A percentile compares a stretch with the other conserved stretches of the same genome.
phyloP scores from a whole-genome alignment of 2,797 vertebrate species.

The Labeo calbasu region DNA sequence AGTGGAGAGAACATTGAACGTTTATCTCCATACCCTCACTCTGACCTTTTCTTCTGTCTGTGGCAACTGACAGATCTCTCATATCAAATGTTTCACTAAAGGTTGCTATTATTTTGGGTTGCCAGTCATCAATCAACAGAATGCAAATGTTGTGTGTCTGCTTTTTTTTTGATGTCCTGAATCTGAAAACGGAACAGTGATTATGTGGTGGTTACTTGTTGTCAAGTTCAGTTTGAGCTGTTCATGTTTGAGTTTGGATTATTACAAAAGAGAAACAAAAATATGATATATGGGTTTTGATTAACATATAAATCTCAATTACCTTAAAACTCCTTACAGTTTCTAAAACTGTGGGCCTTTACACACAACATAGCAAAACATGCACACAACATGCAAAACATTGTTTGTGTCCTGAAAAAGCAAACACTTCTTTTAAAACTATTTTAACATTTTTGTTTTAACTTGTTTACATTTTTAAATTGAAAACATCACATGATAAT shows the following conservation, averaged over 20 bases:
- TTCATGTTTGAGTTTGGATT: no score
- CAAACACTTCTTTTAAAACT: no score
- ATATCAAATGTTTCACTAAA: constrained; percentile 28
- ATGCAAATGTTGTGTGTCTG: constrained; percentile 11
- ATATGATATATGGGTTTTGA: no score
- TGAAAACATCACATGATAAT: no score
- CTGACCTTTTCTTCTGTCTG: constrained; percentile 24
- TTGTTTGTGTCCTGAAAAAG: no score
- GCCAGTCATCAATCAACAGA: background rate
- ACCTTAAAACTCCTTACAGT: no score
- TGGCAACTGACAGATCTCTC: constrained; percentile 21
- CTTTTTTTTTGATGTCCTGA: background rate
- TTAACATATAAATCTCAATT: background rate
- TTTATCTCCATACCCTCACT: constrained; percentile 8
- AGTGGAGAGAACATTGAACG: background rate
- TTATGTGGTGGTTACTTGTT: background rate
- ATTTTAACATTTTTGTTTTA: no score
- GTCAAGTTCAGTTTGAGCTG: background rate
- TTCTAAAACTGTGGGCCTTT: no score
- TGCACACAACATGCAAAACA: no score
- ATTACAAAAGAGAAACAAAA: background rate
- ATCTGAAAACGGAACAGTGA: background rate
- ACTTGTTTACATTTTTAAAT: no score
- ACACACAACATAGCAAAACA: no score
- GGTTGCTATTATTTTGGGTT: constrained; percentile 15